Percentiles rank a stretch among this genome's conserved stretches.
Evolutionary conservation across 2,113 vertebrate genomes (phyloP).

Genomic region (Rhinolophus sinicus): DNA sequence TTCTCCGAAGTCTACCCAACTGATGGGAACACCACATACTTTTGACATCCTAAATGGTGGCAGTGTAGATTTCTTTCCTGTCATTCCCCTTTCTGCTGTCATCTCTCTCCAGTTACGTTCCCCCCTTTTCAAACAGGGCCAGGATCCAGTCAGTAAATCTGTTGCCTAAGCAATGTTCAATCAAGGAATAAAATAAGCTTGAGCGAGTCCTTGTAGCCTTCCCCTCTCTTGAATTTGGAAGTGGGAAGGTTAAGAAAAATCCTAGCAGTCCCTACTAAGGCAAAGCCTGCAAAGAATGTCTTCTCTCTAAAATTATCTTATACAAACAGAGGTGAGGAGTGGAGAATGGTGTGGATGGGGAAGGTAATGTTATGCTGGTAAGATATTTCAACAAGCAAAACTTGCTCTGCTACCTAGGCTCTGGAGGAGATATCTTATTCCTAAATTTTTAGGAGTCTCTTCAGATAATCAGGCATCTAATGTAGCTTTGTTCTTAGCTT

Average conservation of each 20-base stretch:
- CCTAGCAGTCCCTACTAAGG: rapidly evolving
- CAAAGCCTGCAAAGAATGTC: background rate
- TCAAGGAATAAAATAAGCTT: background rate
- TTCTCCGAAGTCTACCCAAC: background rate
- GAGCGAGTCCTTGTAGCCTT: background rate
- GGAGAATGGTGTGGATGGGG: background rate
- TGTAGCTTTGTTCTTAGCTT: background rate
- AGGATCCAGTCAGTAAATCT: background rate
- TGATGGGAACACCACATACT: background rate
- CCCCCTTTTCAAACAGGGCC: background rate
- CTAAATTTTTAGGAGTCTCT: background rate
- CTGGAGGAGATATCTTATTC: background rate
- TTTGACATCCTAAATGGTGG: background rate
- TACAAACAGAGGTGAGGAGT: background rate
- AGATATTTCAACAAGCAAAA: background rate
- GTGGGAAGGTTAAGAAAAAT: background rate
- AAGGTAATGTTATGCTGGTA: too few relatives aligned
- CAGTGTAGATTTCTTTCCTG: background rate
- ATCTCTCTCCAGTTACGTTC: background rate
- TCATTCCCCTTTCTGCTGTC: background rate
- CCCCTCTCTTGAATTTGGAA: background rate
- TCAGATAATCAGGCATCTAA: background rate
- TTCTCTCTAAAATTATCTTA: background rate
- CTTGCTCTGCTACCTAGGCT: background rate
- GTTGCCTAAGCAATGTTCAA: background rate